phyloP scores from a whole-genome alignment of 92 coral and sea anemone genomes.

The Phenganax subtilis region DNA sequence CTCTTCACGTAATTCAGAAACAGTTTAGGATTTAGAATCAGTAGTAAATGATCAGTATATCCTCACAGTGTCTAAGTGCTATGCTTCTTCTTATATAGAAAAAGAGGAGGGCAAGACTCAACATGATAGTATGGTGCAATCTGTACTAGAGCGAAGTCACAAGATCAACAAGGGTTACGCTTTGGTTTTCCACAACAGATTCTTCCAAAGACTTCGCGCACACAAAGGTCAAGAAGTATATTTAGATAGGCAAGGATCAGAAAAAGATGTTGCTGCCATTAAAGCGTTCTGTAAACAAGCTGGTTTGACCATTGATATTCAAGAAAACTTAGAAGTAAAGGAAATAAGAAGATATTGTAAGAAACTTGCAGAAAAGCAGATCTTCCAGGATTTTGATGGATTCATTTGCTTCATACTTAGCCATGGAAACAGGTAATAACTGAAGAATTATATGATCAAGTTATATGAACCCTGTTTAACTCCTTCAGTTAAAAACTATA shows the following conservation, averaged over 20 bases:
- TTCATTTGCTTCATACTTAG: constrained; percentile 82
- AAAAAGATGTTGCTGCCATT: constrained; percentile 55
- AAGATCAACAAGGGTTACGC: constrained; percentile 68
- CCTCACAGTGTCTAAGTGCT: too few relatives aligned
- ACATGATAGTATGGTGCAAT: constrained; percentile 49
- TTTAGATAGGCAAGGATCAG: constrained; percentile 48
- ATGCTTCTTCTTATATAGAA: too few relatives aligned
- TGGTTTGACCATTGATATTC: constrained; percentile 40
- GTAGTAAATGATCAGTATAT: too few relatives aligned
- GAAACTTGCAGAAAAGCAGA: constrained; percentile 61
- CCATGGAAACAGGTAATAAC: constrained; percentile 57
- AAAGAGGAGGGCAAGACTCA: neutral
- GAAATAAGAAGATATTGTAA: constrained; percentile 50
- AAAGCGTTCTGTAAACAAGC: constrained; percentile 56
- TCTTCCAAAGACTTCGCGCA: constrained; percentile 45
- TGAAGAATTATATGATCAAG: too few relatives aligned
- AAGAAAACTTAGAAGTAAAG: constrained; percentile 42
- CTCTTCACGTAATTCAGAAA: too few relatives aligned
- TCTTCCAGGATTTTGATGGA: constrained; percentile 60
- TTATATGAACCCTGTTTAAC: too few relatives aligned
- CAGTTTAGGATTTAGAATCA: too few relatives aligned
- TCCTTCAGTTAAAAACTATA: too few relatives aligned
- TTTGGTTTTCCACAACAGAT: constrained; percentile 60
- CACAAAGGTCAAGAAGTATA: constrained; percentile 42
- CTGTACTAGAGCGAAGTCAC: constrained; percentile 21